Evolutionary conservation across 2,888 invertebrate genomes (phyloP), one percentile per base, ranked within the genome.

Genomic region (Rhagium mordax): DNA sequence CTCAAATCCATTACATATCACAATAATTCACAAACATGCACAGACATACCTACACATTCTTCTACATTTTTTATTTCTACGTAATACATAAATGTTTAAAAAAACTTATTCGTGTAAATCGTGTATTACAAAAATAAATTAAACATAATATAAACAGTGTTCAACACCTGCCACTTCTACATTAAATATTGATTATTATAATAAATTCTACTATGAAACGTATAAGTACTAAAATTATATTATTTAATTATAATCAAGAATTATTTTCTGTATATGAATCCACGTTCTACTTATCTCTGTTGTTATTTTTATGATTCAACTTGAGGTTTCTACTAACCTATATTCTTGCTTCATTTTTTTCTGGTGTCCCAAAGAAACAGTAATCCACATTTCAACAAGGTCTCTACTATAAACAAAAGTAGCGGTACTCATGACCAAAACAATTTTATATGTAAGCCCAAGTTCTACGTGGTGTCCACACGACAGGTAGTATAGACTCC

Each of bases 361-460:
- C 57, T 41, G 18, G 47, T 67, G 67, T 57, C 15, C 57, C 57
- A 67, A 67, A 67, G 67, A 67, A 51, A 57, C 57, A 67, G 67
- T 67, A 67, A 21, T 47, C 67, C 57, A 57, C 67, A 67, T 67
- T 67, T 47, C 29, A 49, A 29, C 57, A 24, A 57, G 33, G 21
- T 41, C 33, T 21, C 18, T 47, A 21, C 4, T 61, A 41, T n/a
- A 67, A 41, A 33, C 57, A 67, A 15, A 24, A 20, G 18, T 67
- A 67, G 67, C 67, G 67, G 67, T 67, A 67, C 57, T 47, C 55
- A 57, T 41, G 67, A 57, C 57, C 67, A 67, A 67, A 67, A 67
- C 67, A 67, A 57, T 57, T 53, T 66, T 33, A 55, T 67, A 51
- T 51, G 49, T 24, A 47, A 13, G 21, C 20, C 15, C 57, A 41